Evolutionary conservation across 2,888 invertebrate genomes (phyloP).

Genomic region (Coremacera marginata): DNA sequence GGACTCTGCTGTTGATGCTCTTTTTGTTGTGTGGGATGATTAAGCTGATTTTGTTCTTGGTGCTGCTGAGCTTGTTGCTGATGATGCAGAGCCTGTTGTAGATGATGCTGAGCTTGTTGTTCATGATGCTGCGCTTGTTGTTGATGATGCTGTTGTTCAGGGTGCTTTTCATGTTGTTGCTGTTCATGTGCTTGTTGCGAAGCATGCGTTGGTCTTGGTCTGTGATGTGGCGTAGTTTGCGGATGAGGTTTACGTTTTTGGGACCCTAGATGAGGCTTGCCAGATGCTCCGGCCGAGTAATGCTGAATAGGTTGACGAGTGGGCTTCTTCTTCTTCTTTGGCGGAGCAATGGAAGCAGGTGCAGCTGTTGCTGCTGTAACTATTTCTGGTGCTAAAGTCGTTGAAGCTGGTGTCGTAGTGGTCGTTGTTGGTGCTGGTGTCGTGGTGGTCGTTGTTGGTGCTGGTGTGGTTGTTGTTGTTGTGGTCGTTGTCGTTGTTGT

Average conservation of each 20-base stretch:
- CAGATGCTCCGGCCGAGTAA: no score
- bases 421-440: conserved; percentile 38
- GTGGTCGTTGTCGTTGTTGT: conserved; percentile 46
- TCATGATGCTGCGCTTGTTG: conserved; percentile 50
- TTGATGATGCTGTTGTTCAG: conserved; percentile 51
- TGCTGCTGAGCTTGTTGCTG: neutral
- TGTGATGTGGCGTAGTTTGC: conserved; percentile 38
- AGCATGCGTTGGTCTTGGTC: conserved; percentile 40
- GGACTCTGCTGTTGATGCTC: no score
- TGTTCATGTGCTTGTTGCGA: conserved; percentile 3
- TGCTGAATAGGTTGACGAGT: conserved; percentile 19
- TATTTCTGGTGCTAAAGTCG: conserved; percentile 40
- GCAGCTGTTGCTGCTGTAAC: conserved; percentile 28
- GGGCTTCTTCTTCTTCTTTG: conserved; percentile 61
- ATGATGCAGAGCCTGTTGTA: neutral
- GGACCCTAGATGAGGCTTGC: no score
- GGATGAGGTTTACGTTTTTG: conserved; percentile 31
- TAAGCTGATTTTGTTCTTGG: neutral
- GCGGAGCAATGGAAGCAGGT: conserved; percentile 49
- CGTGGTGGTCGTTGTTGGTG: conserved; percentile 34
- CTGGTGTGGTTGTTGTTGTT: conserved; percentile 37
- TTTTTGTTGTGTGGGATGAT: no score
- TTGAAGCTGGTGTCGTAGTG: conserved; percentile 42
- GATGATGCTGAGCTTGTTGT: conserved; percentile 23
- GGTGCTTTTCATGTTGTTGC: conserved; percentile 16